Evolutionary conservation across 2,888 invertebrate species (phyloP).

Genomic region (Caradrina clavipalpis): DNA sequence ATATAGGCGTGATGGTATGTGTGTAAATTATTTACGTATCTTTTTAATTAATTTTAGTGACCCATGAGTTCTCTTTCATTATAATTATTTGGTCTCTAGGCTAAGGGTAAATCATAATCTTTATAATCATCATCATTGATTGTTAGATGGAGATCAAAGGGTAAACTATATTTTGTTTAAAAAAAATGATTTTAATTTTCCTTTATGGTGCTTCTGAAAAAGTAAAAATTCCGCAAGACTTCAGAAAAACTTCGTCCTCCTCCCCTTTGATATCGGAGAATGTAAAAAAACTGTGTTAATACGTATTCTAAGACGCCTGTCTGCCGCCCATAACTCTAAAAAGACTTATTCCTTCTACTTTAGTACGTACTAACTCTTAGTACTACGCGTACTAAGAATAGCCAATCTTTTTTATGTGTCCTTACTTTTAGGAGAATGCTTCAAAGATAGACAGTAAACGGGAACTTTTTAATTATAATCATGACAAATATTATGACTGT

Average conservation of each 20-base stretch:
- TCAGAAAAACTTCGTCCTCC: not conserved
- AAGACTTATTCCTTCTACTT: conserved; percentile 33
- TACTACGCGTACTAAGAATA: conserved; percentile 27
- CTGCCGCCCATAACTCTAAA: conserved; percentile 10
- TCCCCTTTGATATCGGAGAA: not conserved
- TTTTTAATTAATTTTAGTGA: not conserved
- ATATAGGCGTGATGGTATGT: too few species aligned
- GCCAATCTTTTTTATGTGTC: conserved; percentile 33
- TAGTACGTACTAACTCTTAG: conserved; percentile 43
- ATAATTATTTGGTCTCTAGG: too few species aligned
- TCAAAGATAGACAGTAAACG: conserved; percentile 23
- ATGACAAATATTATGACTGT: too few species aligned
- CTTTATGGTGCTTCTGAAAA: too few species aligned
- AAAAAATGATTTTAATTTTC: too few species aligned
- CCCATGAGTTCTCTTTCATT: too few species aligned
- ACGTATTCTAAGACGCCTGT: not conserved
- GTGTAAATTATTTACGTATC: not conserved
- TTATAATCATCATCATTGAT: too few species aligned
- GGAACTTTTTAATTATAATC: conserved; percentile 23
- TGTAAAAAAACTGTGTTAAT: conserved; percentile 6
- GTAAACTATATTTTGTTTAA: too few species aligned
- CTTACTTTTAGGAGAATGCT: conserved; percentile 29
- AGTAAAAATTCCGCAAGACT: not conserved
- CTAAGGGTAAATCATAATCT: too few species aligned
- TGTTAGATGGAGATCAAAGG: too few species aligned